These are phyloP conservation scores for Nothura maculosa DNA, from an alignment of 2,797 vertebrate species.

Conservation along the genomic window DNA sequence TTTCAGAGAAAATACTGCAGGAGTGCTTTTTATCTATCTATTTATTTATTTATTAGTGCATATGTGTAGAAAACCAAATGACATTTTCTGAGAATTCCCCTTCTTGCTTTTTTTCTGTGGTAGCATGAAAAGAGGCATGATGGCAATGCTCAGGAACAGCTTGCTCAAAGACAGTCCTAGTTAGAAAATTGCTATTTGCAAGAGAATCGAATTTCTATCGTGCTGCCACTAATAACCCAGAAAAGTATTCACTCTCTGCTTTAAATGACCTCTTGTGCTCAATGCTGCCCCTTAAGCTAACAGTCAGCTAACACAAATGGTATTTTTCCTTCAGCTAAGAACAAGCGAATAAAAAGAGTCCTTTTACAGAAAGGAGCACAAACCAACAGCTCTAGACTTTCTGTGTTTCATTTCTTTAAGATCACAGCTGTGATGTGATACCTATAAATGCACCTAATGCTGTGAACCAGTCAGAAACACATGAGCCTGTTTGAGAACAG, in stretches of 20 bases:
- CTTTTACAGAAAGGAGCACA: neutral
- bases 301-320: conserved; percentile 3
- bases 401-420: neutral
- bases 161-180: conserved; percentile 5
- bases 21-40: neutral
- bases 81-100: conserved; percentile 25
- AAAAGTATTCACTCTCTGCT: conserved; percentile 46
- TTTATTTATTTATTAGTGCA: too few relatives aligned
- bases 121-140: conserved; percentile 16
- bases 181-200: conserved; percentile 31
- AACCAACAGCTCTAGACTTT: neutral
- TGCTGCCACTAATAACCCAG: conserved; percentile 44
- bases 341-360: neutral
- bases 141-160: neutral
- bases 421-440: neutral
- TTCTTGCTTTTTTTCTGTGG: neutral
- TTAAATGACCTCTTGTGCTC: conserved; percentile 38
- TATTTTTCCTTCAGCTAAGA: conserved; percentile 44
- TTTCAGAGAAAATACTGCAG: conserved; percentile 27
- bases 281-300: conserved; percentile 27
- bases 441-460: neutral
- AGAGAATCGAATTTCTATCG: conserved; percentile 62
- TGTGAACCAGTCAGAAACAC: neutral
- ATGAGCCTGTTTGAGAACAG: neutral
- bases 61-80: neutral